Evolutionary conservation across 2,888 invertebrate genomes (phyloP).

Genomic region (Acrocyrtus sp.): DNA sequence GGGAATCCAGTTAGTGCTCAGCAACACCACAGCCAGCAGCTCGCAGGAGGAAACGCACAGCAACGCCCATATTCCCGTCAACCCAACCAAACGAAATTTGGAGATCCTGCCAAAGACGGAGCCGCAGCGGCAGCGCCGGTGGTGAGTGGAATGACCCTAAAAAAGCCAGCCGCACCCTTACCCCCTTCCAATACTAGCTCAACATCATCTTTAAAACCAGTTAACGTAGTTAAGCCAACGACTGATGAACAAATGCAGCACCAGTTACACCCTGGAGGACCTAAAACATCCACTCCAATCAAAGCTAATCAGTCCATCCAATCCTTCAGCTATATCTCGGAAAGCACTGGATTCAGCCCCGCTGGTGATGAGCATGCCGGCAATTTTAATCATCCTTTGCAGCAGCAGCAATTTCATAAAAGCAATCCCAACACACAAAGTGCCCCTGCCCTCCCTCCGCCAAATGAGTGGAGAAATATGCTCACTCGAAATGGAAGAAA

Average conservation of each 20-base stretch:
- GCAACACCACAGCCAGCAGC: conserved; percentile 16
- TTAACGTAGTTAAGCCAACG: conserved; percentile 61
- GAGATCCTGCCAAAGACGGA: conserved; percentile 28
- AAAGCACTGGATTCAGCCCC: conserved; percentile 25
- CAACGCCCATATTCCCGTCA: conserved; percentile 28
- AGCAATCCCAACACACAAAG: conserved; percentile 10
- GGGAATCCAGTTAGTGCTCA: conserved; percentile 25
- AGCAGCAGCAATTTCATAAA: neutral
- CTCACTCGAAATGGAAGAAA: conserved; percentile 24
- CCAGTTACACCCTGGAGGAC: conserved; percentile 39
- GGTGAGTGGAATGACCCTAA: conserved; percentile 29
- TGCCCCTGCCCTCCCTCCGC: conserved; percentile 40
- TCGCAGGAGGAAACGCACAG: conserved; percentile 25
- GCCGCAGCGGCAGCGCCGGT: conserved; percentile 17
- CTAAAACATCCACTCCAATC: conserved; percentile 63
- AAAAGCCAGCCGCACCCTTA: conserved; percentile 24
- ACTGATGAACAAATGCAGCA: conserved; percentile 54
- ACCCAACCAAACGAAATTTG: conserved; percentile 35
- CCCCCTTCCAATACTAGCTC: conserved; percentile 19
- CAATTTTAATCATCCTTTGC: conserved; percentile 28
- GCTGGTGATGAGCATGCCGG: conserved; percentile 18
- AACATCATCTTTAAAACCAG: conserved; percentile 52
- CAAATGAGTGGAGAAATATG: conserved; percentile 31
- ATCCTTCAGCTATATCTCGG: conserved; percentile 51
- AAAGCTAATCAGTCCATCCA: conserved; percentile 51